phyloP scores from a whole-genome alignment of 2,797 vertebrate genomes.

The Hipposideros larvatus region DNA sequence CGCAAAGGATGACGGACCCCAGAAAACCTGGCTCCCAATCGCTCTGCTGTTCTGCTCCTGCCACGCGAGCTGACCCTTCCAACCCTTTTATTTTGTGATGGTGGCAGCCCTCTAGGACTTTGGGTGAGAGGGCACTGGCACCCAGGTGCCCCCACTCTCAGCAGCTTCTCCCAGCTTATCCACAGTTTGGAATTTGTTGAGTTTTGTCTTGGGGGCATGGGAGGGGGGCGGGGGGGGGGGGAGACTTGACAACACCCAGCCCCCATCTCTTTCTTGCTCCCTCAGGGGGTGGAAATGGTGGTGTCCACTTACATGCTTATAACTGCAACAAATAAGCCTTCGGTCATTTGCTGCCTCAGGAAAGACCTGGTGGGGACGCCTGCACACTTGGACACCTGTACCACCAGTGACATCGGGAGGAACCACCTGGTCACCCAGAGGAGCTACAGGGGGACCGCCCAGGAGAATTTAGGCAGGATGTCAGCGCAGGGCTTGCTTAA shows the following conservation, averaged over 20 bases:
- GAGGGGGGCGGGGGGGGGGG: too few relatives aligned
- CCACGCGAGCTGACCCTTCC: fast-evolving
- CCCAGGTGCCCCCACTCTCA: not conserved
- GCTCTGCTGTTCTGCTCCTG: not conserved
- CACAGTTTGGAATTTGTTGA: not conserved
- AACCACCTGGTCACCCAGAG: slow-evolving; percentile 75
- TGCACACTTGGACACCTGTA: slow-evolving; percentile 69
- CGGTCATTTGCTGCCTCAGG: not conserved
- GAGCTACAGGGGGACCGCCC: slow-evolving; percentile 76
- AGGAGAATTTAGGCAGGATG: slow-evolving; percentile 66
- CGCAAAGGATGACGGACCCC: too few relatives aligned
- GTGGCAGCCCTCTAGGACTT: not conserved
- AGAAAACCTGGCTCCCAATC: not conserved
- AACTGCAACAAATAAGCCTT: not conserved
- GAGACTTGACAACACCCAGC: too few relatives aligned
- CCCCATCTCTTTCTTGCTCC: not conserved
- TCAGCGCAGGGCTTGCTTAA: not conserved
- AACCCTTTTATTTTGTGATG: not conserved
- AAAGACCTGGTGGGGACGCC: not conserved
- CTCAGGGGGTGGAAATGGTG: too few relatives aligned
- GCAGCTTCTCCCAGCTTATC: not conserved
- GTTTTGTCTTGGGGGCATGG: not conserved
- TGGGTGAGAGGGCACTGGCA: not conserved
- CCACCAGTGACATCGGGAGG: slow-evolving; percentile 82
- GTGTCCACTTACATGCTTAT: fast-evolving